Evolutionary conservation across 2,888 invertebrate genomes (phyloP).

Genomic region (Synanthedon myopaeformis): DNA sequence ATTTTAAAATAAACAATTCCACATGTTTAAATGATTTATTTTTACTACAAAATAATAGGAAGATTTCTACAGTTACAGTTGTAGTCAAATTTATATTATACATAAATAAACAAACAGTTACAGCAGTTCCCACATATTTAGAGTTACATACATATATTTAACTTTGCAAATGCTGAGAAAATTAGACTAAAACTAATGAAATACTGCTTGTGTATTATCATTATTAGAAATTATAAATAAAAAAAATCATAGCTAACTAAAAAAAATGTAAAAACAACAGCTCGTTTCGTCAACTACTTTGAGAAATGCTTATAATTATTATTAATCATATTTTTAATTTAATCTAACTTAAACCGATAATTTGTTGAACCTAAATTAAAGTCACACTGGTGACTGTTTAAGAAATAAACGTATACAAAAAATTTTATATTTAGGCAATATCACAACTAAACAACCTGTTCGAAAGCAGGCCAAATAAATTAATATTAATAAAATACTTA

Average conservation of each 20-base stretch:
- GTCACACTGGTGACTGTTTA: constrained; percentile 50
- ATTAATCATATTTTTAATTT: constrained; percentile 27
- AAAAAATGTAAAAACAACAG: constrained; percentile 9
- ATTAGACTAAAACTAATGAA: constrained; percentile 33
- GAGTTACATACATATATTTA: constrained; percentile 9
- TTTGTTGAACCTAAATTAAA: constrained; percentile 55
- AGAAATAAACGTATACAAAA: constrained; percentile 67
- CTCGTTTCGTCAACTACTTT: constrained; percentile 22
- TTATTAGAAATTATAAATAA: constrained; percentile 35
- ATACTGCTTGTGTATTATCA: constrained; percentile 54
- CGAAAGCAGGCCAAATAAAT: constrained; percentile 46
- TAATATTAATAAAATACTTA: constrained; percentile 9
- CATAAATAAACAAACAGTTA: constrained; percentile 59
- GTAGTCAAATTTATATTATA: constrained; percentile 47
- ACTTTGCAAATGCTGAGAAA: no score
- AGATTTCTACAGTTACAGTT: constrained; percentile 66
- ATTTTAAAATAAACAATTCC: constrained; percentile 13
- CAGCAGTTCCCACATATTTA: constrained; percentile 44
- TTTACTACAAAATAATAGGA: constrained; percentile 72
- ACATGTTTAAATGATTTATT: constrained; percentile 63
- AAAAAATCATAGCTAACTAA: constrained; percentile 6
- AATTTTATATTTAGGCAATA: constrained; percentile 60
- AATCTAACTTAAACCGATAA: constrained; percentile 16
- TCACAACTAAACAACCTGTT: constrained; percentile 64
- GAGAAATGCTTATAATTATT: constrained; percentile 19